A percentile compares a stretch with the other conserved stretches of the same genome.
Evolutionary conservation across 2,797 vertebrate species (phyloP).

Genomic region (Dicrostonyx torquatus): DNA sequence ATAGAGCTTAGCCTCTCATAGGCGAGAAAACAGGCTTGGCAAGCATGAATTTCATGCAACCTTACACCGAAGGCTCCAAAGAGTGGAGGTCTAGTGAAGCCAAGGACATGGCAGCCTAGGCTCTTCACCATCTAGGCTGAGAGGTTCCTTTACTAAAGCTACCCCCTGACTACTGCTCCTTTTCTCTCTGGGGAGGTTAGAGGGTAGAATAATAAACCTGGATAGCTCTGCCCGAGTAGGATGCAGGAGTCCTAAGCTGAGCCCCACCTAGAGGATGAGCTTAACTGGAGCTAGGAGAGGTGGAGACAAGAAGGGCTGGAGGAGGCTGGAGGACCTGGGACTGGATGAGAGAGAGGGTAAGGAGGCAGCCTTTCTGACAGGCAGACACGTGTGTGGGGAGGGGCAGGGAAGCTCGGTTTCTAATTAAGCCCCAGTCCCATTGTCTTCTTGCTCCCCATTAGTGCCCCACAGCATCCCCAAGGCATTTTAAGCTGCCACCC

Average conservation of each 20-base stretch:
- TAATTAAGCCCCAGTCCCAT: conserved; percentile 71
- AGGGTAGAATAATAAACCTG: background rate
- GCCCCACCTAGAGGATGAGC: background rate
- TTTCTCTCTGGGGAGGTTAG: background rate
- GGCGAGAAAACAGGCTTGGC: background rate
- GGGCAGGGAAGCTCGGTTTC: conserved; percentile 59
- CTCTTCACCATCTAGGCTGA: conserved; percentile 4
- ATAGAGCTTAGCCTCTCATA: background rate
- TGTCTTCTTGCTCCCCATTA: conserved; percentile 71
- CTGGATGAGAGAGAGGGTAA: background rate
- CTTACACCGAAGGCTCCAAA: background rate
- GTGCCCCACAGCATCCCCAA: conserved; percentile 60
- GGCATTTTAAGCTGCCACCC: conserved; percentile 75
- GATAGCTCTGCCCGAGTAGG: background rate
- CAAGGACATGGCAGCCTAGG: background rate
- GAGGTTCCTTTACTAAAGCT: conserved; percentile 1
- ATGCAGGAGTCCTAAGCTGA: background rate
- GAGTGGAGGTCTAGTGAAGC: conserved; percentile 4
- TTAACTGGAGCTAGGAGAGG: background rate
- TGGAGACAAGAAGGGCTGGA: background rate
- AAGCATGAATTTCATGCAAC: background rate
- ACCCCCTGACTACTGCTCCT: background rate
- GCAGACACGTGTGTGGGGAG: background rate
- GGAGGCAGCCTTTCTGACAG: background rate
- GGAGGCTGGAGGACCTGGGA: background rate